A percentile compares a stretch with the other conserved stretches of the same genome.
Conservation (phyloP, 2,888 invertebrate species). For the Linnaemya tessellans region DNA sequence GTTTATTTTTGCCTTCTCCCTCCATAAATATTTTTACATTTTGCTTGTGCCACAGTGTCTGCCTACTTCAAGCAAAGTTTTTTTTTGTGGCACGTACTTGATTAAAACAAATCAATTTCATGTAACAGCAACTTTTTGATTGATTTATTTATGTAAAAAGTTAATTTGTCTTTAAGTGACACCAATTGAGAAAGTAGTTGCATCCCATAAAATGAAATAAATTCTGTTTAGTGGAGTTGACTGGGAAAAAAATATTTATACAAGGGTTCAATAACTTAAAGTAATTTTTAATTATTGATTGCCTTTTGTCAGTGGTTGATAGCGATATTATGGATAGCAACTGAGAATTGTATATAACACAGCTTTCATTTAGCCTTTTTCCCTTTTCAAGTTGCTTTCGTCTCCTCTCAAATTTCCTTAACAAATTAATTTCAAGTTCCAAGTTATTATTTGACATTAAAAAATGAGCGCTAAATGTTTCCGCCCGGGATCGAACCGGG, state of each 20-base stretch:
- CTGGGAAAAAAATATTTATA: not conserved
- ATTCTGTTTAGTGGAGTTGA: not conserved
- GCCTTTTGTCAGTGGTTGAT: too few species aligned
- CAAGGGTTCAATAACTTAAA: not conserved
- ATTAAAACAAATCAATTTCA: slow-evolving; percentile 64
- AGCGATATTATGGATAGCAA: too few species aligned
- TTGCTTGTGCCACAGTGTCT: not conserved
- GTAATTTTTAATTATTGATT: not conserved
- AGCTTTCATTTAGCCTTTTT: too few species aligned
- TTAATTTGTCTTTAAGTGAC: slow-evolving; percentile 51
- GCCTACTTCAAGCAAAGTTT: not conserved
- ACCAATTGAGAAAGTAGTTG: slow-evolving; percentile 22
- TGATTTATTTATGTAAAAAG: slow-evolving; percentile 52
- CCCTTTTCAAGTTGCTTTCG: too few species aligned
- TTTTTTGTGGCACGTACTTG: slow-evolving; percentile 63
- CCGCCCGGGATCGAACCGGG: slow-evolving; percentile 84
- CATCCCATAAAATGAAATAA: slow-evolving; percentile 15
- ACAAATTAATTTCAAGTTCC: too few species aligned
- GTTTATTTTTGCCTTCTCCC: not conserved
- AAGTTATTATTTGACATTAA: too few species aligned
- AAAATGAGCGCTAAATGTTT: too few species aligned
- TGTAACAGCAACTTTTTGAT: slow-evolving; percentile 59
- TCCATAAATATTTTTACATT: not conserved
- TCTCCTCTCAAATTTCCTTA: too few species aligned
- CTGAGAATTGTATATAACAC: too few species aligned